These are phyloP conservation scores for Lamellibrachia columna DNA, from an alignment of 2,888 invertebrate genomes.

Conservation along the genomic window DNA sequence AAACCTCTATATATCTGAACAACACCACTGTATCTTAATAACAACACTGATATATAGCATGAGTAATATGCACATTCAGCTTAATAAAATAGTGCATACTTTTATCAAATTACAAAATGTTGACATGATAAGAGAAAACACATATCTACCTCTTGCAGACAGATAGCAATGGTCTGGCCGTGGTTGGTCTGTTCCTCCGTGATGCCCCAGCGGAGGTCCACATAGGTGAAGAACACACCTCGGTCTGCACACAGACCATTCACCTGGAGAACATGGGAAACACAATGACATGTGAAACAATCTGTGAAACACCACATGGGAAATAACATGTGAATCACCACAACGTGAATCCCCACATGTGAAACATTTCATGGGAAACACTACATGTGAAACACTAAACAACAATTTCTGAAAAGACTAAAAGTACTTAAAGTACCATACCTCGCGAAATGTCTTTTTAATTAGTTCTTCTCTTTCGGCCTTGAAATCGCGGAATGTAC, in stretches of 20 bases:
- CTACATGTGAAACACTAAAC: background rate
- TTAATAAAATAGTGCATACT: no score
- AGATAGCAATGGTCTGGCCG: slow-evolving; percentile 56
- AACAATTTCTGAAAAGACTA: no score
- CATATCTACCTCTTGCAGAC: slow-evolving; percentile 51
- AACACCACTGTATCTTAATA: no score
- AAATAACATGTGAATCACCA: background rate
- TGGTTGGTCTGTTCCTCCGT: slow-evolving; percentile 49
- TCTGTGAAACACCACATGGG: background rate
- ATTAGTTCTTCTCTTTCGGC: slow-evolving; percentile 54
- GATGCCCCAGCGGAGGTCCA: slow-evolving; percentile 57
- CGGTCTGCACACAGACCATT: slow-evolving; percentile 49
- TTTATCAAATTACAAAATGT: no score
- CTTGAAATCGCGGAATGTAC: slow-evolving; percentile 53
- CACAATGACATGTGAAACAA: background rate
- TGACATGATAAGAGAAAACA: background rate
- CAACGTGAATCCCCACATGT: background rate
- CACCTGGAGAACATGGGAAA: slow-evolving; percentile 40
- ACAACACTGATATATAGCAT: no score
- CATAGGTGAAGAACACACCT: slow-evolving; percentile 55
- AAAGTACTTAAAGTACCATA: slow-evolving; percentile 25
- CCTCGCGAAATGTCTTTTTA: slow-evolving; percentile 56
- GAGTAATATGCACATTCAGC: no score
- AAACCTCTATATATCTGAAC: background rate
- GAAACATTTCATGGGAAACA: background rate